phyloP scores from a whole-genome alignment of 2,888 invertebrate species.

The Rhagonycha fulva region DNA sequence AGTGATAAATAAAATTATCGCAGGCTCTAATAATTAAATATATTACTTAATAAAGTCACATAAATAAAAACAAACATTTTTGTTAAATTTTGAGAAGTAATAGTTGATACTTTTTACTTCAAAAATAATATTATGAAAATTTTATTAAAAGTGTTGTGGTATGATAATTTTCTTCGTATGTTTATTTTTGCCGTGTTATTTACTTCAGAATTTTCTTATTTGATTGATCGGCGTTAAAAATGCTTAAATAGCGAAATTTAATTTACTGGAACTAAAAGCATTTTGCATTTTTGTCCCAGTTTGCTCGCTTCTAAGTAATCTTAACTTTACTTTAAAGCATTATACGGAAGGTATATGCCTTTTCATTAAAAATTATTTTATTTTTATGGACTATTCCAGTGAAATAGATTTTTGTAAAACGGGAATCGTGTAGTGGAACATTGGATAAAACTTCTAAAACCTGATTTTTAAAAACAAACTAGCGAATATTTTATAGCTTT shows the following conservation, averaged over 20 bases:
- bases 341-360: not conserved
- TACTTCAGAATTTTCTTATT: conserved; percentile 34
- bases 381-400: not conserved
- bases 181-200: conserved; percentile 37
- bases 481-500: not conserved
- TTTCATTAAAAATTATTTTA: not conserved
- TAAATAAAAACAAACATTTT: not conserved
- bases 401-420: not conserved
- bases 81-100: not conserved
- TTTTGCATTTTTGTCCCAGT: conserved; percentile 1
- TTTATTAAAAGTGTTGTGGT: not conserved
- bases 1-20: too few species aligned
- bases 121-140: not conserved
- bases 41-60: not conserved
- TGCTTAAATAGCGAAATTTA: conserved; percentile 39
- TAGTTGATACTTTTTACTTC: not conserved
- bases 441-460: not conserved
- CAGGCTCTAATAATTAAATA: too few species aligned
- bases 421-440: not conserved
- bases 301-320: conserved; percentile 9
- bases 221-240: conserved; percentile 40
- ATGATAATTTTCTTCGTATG: not conserved
- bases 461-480: not conserved
- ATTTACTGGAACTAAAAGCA: conserved; percentile 36
- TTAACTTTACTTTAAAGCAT: conserved; percentile 2